phyloP scores from a whole-genome alignment of 2,113 vertebrate genomes.

The Prinia subflava region DNA sequence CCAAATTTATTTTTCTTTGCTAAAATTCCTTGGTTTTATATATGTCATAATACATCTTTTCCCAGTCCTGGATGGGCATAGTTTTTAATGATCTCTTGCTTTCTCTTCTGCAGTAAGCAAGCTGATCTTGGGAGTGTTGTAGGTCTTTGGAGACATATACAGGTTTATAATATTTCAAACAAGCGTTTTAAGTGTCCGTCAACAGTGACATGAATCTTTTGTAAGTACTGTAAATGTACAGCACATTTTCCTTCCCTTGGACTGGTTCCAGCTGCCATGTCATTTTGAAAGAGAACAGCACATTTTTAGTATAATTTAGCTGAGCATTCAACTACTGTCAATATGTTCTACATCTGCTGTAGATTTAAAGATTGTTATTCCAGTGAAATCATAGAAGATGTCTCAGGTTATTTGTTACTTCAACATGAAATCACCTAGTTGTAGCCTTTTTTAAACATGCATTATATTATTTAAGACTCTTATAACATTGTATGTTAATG shows the following conservation, averaged over 20 bases:
- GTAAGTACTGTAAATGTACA: slow-evolving; percentile 64
- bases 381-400: slow-evolving; percentile 59
- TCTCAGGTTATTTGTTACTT: slow-evolving; percentile 78
- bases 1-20: neutral
- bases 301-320: slow-evolving; percentile 46
- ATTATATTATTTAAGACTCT: slow-evolving; percentile 61
- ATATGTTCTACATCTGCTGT: slow-evolving; percentile 42
- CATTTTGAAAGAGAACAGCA: slow-evolving; percentile 49
- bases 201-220: slow-evolving; percentile 48
- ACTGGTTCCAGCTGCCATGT: slow-evolving; percentile 57
- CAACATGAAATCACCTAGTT: slow-evolving; percentile 65
- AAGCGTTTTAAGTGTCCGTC: slow-evolving; percentile 41
- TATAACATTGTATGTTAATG: slow-evolving; percentile 77
- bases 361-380: slow-evolving; percentile 59
- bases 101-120: slow-evolving; percentile 26
- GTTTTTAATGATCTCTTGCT: slow-evolving; percentile 4
- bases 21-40: neutral
- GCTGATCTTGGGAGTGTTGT: neutral
- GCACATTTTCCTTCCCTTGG: slow-evolving; percentile 58
- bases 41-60: neutral
- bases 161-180: slow-evolving; percentile 23
- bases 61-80: neutral
- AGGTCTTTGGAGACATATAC: neutral
- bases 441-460: slow-evolving; percentile 61
- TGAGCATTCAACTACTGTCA: slow-evolving; percentile 42